These are phyloP conservation scores for Spilosoma lubricipeda DNA, from an alignment of 2,888 invertebrate species.

Conservation along the genomic window DNA sequence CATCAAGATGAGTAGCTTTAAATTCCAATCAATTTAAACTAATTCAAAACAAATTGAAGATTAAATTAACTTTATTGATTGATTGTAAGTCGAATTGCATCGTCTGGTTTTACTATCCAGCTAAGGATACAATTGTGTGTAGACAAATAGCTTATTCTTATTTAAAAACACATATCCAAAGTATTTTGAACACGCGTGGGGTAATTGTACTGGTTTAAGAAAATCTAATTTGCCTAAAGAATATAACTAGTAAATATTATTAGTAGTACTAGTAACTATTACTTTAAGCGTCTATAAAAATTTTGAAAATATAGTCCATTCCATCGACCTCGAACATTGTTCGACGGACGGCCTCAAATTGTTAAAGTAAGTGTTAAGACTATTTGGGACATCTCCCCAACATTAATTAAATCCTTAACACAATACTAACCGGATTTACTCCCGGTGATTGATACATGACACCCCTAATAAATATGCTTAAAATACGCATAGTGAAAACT, in stretches of 20 bases:
- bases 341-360: background rate
- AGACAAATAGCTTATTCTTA: background rate
- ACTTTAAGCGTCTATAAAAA: background rate
- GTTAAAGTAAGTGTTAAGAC: no score
- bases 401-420: background rate
- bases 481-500: background rate
- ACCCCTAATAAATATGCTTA: background rate
- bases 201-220: background rate
- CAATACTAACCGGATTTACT: background rate
- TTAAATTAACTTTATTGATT: constrained; percentile 48
- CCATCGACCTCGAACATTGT: no score
- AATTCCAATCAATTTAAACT: constrained; percentile 28
- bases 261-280: background rate
- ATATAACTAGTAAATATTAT: background rate
- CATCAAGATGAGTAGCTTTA: constrained; percentile 2
- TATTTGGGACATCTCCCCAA: background rate
- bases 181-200: background rate
- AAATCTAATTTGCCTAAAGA: background rate
- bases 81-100: constrained; percentile 38
- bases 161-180: background rate
- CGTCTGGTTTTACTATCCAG: background rate
- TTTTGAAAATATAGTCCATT: background rate
- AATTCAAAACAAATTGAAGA: constrained; percentile 19
- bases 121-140: background rate
- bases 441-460: background rate